phyloP scores from a whole-genome alignment of 2,797 vertebrate genomes.

The Chiroxiphia lanceolata region DNA sequence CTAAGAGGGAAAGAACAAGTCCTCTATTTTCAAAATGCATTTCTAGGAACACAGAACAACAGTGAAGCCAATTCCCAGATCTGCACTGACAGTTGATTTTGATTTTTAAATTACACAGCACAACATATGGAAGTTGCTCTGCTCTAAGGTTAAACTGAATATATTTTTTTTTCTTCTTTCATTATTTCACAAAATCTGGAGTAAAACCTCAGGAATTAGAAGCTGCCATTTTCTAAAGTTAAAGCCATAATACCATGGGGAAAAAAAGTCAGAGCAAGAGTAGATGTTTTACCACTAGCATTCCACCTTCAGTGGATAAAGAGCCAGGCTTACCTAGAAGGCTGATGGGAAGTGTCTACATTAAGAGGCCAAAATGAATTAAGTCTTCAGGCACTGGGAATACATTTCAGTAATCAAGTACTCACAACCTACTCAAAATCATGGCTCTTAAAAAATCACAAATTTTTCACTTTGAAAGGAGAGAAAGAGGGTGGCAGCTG shows the following conservation, averaged over 20 bases:
- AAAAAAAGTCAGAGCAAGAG: background rate
- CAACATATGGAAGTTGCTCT: background rate
- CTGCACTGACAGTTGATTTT: background rate
- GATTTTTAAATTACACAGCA: background rate
- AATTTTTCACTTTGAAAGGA: background rate
- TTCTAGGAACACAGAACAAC: background rate
- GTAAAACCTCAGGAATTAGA: background rate
- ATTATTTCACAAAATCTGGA: constrained; percentile 6
- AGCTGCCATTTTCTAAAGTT: background rate
- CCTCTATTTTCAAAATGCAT: background rate
- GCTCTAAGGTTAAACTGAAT: background rate
- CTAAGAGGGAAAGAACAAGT: background rate
- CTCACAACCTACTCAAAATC: background rate
- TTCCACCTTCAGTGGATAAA: background rate
- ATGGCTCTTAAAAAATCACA: background rate
- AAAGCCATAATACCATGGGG: background rate
- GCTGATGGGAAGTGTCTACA: background rate
- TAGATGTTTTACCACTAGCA: background rate
- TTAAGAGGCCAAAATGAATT: background rate
- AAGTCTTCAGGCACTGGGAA: background rate
- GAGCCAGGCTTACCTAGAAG: background rate
- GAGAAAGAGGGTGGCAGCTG: background rate
- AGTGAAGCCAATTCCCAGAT: background rate
- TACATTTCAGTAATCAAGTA: background rate
- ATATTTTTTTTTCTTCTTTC: background rate